Evolutionary conservation across 2,888 invertebrate species (phyloP).

Genomic region (Agriopis leucophaearia): DNA sequence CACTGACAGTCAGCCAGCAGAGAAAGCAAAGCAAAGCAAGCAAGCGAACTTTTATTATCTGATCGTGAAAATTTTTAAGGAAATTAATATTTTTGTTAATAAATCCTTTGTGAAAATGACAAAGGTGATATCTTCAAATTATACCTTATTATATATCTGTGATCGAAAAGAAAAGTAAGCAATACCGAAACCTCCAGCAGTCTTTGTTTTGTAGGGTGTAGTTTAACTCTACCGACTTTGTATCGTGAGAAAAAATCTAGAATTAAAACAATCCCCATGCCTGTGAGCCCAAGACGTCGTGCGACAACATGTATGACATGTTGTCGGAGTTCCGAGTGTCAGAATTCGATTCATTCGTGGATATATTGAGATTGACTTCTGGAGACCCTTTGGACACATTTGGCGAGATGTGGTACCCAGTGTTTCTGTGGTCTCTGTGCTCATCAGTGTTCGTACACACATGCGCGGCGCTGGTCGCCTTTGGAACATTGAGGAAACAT

Average conservation of each 20-base stretch:
- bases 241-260: conserved; percentile 52
- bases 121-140: background rate
- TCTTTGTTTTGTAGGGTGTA: conserved; percentile 31
- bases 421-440: conserved; percentile 98
- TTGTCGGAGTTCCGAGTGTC: conserved; percentile 85
- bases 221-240: conserved; percentile 35
- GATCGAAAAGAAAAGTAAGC: conserved; percentile 17
- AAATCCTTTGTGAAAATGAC: background rate
- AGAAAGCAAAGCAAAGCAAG: background rate
- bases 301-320: conserved; percentile 86
- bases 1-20: background rate
- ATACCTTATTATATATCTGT: conserved; percentile 1
- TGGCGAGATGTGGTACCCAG: conserved; percentile 98
- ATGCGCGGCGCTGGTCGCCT: conserved; percentile 96
- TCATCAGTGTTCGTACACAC: conserved; percentile 97
- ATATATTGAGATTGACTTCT: conserved; percentile 89
- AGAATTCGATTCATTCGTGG: conserved; percentile 89
- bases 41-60: conserved; percentile 4
- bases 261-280: conserved; percentile 77
- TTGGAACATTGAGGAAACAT: conserved; percentile 96
- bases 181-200: background rate
- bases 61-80: background rate
- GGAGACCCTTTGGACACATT: conserved; percentile 89
- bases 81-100: background rate
- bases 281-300: conserved; percentile 67